Evolutionary conservation across 2,797 vertebrate genomes (phyloP), one percentile per base, ranked within the genome.

Genomic region (Gambelia wislizenii): DNA sequence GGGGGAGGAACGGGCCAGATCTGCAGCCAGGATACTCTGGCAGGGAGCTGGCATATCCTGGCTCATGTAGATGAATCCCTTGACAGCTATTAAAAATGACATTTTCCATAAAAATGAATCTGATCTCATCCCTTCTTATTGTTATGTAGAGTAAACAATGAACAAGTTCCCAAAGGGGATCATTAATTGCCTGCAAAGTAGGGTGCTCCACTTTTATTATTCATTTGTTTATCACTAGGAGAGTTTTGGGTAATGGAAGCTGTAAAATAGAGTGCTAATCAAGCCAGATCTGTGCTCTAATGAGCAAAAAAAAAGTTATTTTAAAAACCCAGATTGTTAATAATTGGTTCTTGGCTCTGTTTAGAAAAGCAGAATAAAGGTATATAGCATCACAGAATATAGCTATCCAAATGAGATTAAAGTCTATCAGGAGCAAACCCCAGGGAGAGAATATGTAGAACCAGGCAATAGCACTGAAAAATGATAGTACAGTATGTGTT

Each of bases 131-230:
- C n/a, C 0, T 10, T 82, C 85, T 0, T 87, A 64, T 30, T 89
- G 84, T 70, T 72, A 39, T 83, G 91, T 90, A 36, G 86, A 92
- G n/a, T n/a, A 83, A 93, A 4, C 49, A 91, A 94, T 89, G 86
- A 86, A 92, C 86, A 27, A 86, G 44, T 91, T 93, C 82, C 69
- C 88, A 0, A 0, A 54, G 42, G 70, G 83, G 42, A 27, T 89
- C 87, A 84, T 90, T 91, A 94, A 91, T 78, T 80, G 47, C 72
- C 64, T 91, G 88, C 91, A 91, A 93, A 92, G 92, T 36, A n/a
- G 56, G 81, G 52, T 27, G 1, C 4, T 72, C 6, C 77, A 75
- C 39, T 85, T 94, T 75, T 1, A 70, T 93, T 94, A 87, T 56
- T 92, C 77, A 72, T 5, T 20, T 82, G 25, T 0, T 91, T 87